Conservation (phyloP, 2,888 invertebrate species). For the Dysmachus trigonus region DNA sequence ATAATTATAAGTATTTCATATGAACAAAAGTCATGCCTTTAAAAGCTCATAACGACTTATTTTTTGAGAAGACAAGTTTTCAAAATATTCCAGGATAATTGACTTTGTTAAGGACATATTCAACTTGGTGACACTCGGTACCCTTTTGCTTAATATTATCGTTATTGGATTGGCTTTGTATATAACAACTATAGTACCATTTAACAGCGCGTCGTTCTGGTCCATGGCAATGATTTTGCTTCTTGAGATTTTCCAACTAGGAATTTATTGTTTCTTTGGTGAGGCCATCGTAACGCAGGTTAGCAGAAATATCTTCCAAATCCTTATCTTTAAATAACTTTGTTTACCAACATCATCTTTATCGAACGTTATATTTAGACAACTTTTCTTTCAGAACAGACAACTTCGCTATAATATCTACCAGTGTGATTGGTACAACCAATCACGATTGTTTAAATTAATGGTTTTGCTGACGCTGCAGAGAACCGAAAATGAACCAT, state of each 20-base stretch:
- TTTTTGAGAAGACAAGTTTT: too few species aligned
- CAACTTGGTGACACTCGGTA: background rate
- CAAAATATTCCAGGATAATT: background rate
- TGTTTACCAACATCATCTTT: background rate
- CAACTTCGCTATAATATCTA: background rate
- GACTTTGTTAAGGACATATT: background rate
- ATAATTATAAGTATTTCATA: too few species aligned
- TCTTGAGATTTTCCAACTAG: background rate
- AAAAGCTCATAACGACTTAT: too few species aligned
- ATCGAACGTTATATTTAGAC: background rate
- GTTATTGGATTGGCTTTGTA: background rate
- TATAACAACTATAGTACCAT: background rate
- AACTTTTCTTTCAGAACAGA: background rate
- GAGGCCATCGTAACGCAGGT: background rate
- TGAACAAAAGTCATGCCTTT: too few species aligned
- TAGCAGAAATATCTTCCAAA: background rate
- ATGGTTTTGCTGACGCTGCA: background rate
- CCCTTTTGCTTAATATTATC: background rate
- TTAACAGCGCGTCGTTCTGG: background rate
- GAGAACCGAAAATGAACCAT: background rate
- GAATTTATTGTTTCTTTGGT: background rate
- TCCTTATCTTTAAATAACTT: background rate
- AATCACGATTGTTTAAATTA: background rate
- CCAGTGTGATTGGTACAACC: background rate
- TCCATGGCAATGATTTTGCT: background rate